phyloP scores from a whole-genome alignment of 2,888 invertebrate species.

The Trissolcus japonicus region DNA sequence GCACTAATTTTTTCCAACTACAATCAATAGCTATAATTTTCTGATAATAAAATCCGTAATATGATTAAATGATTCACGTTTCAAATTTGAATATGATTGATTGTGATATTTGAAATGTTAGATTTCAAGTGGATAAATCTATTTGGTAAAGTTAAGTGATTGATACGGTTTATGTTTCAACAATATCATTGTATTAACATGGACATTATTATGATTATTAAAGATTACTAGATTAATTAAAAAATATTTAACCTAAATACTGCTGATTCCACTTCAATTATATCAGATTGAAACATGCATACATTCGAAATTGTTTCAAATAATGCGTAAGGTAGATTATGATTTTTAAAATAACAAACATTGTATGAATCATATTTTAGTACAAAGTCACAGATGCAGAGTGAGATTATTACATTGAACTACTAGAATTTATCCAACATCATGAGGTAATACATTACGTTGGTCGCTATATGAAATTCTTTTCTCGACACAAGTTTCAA shows the following conservation, averaged over 20 bases:
- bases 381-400: conserved; percentile 34
- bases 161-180: no score
- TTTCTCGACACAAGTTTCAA: conserved; percentile 12
- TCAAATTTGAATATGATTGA: not conserved
- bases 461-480: conserved; percentile 25
- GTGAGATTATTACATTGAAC: conserved; percentile 41
- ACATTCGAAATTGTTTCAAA: no score
- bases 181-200: no score
- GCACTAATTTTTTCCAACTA: conserved; percentile 8
- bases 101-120: not conserved
- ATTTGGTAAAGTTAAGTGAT: no score
- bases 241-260: no score
- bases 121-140: not conserved
- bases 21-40: not conserved
- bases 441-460: conserved; percentile 28
- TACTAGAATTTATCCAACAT: conserved; percentile 29
- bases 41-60: not conserved
- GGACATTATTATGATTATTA: no score
- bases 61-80: not conserved
- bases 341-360: conserved; percentile 17
- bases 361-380: conserved; percentile 12
- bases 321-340: not conserved
- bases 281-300: no score
- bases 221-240: no score
- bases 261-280: no score